Base-by-base conservation (phyloP, 2,888 invertebrate genomes). In the Machimus atricapillus region DNA sequence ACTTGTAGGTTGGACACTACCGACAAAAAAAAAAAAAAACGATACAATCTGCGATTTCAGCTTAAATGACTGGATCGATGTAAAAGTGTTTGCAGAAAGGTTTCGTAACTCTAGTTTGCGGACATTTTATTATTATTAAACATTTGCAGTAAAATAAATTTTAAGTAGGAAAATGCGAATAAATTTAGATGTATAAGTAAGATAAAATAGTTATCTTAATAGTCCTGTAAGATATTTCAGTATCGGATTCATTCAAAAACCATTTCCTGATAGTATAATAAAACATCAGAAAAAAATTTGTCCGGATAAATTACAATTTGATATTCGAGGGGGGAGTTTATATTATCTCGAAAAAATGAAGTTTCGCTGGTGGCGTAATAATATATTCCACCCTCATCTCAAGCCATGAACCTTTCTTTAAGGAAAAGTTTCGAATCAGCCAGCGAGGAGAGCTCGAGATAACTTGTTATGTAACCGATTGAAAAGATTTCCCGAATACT, bases 401-500 rank as follows among this genome's bases (percentile, higher is more conserved):
- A 19, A 66, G 23, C 12, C 27, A 2, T 23, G 23, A 23, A 66
- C 23, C 56, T 9, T 66, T 58, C 8, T 8, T 9, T 58, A 8
- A 12, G 12, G 23, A 19, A 66, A 66, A 66, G 66, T 66, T 66
- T 66, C 66, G 12, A 66, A 66, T 66, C 66, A 66, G 4, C 66
- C 66, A 19, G 66, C 66, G 27, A 66, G 66, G 12, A 27, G 66
- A 66, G 66, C 19, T 27, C 66, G 27, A 66, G 66, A 66, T 66
- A 66, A 66, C 66, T 66, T 66, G 66, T 78, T 78, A 43, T 46
- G 46, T 78, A 78, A 43, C 19, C 43, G 78, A 37, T 78, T 78
- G 78, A 78, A 78, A 46, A 78, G 78, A 78, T 78, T 78, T 27
- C 2, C 78, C 40, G 40, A 78, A 78, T 78, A 78, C 78, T 78